phyloP scores from a whole-genome alignment of 2,888 invertebrate species.

The Lycaena phlaeas region DNA sequence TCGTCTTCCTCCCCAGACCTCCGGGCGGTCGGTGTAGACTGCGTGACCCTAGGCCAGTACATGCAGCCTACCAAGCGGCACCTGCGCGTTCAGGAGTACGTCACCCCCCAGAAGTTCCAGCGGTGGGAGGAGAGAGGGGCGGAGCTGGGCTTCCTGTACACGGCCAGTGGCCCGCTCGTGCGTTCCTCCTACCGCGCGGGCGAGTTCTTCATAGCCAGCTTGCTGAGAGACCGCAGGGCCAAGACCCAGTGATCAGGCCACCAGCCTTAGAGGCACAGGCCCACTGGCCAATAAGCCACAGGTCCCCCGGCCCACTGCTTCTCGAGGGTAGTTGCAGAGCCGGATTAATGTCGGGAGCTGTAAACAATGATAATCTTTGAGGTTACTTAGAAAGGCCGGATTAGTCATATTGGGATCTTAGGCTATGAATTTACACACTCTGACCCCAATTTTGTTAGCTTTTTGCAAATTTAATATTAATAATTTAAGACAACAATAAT shows the following conservation, averaged over 20 bases:
- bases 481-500: too few relatives aligned
- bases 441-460: too few relatives aligned
- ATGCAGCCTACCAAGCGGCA: constrained; percentile 99
- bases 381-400: too few relatives aligned
- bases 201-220: constrained; percentile 89
- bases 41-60: constrained; percentile 97
- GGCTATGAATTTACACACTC: too few relatives aligned
- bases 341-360: too few relatives aligned
- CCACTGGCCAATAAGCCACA: too few relatives aligned
- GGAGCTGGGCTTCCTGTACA: constrained; percentile 93
- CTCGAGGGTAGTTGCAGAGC: too few relatives aligned
- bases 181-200: constrained; percentile 99
- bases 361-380: too few relatives aligned
- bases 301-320: too few relatives aligned
- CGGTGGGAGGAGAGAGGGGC: constrained; percentile 88
- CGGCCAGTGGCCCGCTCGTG: constrained; percentile 97
- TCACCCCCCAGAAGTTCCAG: constrained; percentile 94
- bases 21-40: constrained; percentile 88
- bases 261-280: background rate
- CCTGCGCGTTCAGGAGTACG: constrained; percentile 94
- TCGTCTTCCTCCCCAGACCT: too few relatives aligned
- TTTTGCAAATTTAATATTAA: too few relatives aligned
- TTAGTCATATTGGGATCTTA: too few relatives aligned
- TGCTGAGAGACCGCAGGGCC: constrained; percentile 76
- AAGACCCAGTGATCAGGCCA: constrained; percentile 38